Evolutionary conservation across 1,140 invertebrate genomes (phyloP).

Genomic region (Drosophila varians): DNA sequence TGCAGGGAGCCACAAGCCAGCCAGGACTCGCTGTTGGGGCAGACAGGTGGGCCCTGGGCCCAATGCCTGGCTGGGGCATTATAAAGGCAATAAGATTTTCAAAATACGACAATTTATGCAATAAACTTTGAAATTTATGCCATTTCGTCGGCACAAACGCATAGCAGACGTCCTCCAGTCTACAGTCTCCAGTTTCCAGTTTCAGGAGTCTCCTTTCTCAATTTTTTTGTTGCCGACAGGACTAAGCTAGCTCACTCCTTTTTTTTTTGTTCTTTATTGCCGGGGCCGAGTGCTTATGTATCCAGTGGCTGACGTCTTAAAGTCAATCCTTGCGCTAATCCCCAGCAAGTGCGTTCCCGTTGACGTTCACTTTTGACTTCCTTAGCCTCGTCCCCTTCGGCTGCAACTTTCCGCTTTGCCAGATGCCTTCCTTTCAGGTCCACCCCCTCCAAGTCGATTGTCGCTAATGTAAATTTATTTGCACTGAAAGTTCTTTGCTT

Average conservation of each 20-base stretch:
- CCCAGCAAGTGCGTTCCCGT: conserved; percentile 60
- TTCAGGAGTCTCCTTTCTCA: neutral
- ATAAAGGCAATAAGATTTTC: conserved; percentile 82
- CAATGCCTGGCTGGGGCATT: conserved; percentile 55
- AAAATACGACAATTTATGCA: conserved; percentile 82
- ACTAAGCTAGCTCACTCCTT: conserved; percentile 33
- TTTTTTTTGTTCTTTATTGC: conserved; percentile 57
- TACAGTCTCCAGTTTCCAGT: too few species aligned
- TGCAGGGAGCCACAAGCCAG: conserved; percentile 14
- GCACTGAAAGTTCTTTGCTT: conserved; percentile 35
- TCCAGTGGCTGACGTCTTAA: conserved; percentile 59
- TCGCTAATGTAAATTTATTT: conserved; percentile 67
- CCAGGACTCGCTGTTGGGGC: conserved; percentile 4
- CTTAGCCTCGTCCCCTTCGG: conserved; percentile 6
- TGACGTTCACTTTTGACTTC: conserved; percentile 58
- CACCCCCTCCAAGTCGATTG: conserved; percentile 41
- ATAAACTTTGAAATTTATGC: conserved; percentile 82
- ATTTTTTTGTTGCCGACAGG: conserved; percentile 24
- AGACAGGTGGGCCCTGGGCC: conserved; percentile 41
- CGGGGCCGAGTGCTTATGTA: conserved; percentile 43
- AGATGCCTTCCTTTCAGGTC: conserved; percentile 5
- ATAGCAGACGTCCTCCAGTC: conserved; percentile 34
- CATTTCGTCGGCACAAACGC: conserved; percentile 53
- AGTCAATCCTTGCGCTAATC: conserved; percentile 79
- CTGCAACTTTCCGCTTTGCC: conserved; percentile 22